phyloP scores from a whole-genome alignment of 1,140 invertebrate species.

The Aphelenchoides avenae region DNA sequence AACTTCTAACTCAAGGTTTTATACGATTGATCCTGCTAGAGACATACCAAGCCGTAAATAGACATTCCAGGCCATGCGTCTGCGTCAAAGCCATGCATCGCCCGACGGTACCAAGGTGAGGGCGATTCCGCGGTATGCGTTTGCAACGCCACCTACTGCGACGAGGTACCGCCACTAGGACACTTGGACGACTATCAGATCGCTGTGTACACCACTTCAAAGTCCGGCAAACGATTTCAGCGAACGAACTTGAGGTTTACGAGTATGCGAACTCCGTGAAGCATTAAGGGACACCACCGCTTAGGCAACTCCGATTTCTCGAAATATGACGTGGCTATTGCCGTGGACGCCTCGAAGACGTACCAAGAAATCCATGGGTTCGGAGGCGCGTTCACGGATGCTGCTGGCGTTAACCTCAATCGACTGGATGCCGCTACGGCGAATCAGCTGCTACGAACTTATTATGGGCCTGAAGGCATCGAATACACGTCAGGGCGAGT shows the following conservation, averaged over 20 bases:
- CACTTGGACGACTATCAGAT: too few relatives aligned
- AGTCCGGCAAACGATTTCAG: not conserved
- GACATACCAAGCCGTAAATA: too few relatives aligned
- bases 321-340: too few relatives aligned
- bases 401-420: conserved; percentile 60
- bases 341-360: conserved; percentile 14
- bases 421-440: not conserved
- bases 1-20: too few relatives aligned
- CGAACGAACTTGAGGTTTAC: not conserved
- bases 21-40: too few relatives aligned
- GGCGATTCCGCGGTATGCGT: conserved; percentile 83
- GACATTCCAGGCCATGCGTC: too few relatives aligned
- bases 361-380: conserved; percentile 60
- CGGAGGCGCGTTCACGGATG: conserved; percentile 63
- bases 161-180: conserved; percentile 63
- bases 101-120: too few relatives aligned
- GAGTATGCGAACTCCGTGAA: not conserved
- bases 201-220: conserved; percentile 9
- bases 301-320: too few relatives aligned
- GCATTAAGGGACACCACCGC: not conserved
- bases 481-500: conserved; percentile 73
- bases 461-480: too few relatives aligned
- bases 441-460: conserved; percentile 10
- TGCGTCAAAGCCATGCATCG: too few relatives aligned
- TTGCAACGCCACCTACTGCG: conserved; percentile 78